Evolutionary conservation across 2,888 invertebrate species (phyloP).

Genomic region (Tridacna crocea): DNA sequence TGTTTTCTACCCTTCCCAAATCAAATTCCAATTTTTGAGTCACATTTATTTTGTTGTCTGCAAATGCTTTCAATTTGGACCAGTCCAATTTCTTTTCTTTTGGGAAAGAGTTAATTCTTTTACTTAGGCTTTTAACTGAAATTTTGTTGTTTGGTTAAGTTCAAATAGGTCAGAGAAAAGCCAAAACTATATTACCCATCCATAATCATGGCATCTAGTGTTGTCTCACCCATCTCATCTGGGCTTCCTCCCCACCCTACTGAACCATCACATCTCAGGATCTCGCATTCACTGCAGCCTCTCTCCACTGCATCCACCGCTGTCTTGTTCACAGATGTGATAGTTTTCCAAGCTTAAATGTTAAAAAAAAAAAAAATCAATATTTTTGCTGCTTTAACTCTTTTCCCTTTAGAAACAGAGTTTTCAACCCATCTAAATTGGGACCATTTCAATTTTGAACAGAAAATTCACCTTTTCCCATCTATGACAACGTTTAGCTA

Average conservation of each 20-base stretch:
- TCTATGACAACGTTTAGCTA: too few relatives aligned
- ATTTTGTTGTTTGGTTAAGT: too few relatives aligned
- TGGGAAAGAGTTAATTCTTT: too few relatives aligned
- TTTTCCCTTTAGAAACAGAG: not conserved
- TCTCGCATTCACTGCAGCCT: slow-evolving; percentile 94
- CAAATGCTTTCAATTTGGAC: too few relatives aligned
- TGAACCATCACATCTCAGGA: slow-evolving; percentile 93
- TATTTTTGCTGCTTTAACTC: not conserved
- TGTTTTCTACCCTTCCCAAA: not conserved
- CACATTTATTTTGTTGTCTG: too few relatives aligned
- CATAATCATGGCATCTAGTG: slow-evolving; percentile 98
- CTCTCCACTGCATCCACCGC: slow-evolving; percentile 94
- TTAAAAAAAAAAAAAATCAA: not conserved
- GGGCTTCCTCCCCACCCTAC: slow-evolving; percentile 99
- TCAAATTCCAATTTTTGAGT: too few relatives aligned
- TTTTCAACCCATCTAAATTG: too few relatives aligned
- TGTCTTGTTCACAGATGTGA: slow-evolving; percentile 39
- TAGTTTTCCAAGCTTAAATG: slow-evolving; percentile 58
- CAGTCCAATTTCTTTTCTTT: too few relatives aligned
- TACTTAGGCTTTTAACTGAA: too few relatives aligned
- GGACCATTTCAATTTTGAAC: too few relatives aligned
- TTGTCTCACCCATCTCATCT: slow-evolving; percentile 97
- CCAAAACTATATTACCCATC: slow-evolving; percentile 90
- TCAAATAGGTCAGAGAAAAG: too few relatives aligned
- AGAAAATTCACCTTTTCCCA: too few relatives aligned